Conservation (phyloP, 2,797 vertebrate species). For the Muscicapa comitata region DNA sequence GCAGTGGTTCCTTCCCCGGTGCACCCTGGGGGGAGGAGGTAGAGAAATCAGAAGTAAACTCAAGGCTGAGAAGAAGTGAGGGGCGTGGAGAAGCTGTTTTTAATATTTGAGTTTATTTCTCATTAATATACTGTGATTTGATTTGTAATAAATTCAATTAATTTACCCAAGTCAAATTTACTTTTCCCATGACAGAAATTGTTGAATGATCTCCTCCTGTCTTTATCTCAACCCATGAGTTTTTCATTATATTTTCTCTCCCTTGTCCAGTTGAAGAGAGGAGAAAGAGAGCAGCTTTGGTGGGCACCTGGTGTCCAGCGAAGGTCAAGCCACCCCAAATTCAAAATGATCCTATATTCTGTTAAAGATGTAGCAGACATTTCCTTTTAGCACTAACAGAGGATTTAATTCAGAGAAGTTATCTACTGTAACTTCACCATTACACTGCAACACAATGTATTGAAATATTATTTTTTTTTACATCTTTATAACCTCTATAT, state of each 20-base stretch:
- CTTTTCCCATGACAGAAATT: too few relatives aligned
- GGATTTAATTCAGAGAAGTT: neutral
- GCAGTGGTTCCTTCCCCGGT: neutral
- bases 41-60: neutral
- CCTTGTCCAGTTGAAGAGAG: neutral
- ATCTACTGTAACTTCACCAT: neutral
- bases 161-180: neutral
- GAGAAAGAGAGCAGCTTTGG: neutral
- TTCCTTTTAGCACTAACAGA: neutral
- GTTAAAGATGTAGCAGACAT: neutral
- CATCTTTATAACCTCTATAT: neutral
- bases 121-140: neutral
- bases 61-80: neutral
- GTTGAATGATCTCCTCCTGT: neutral
- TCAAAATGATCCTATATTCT: neutral
- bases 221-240: neutral
- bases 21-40: accelerated
- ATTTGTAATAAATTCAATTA: neutral
- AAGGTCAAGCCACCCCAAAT: neutral
- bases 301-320: neutral
- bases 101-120: neutral
- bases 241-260: neutral
- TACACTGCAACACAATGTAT: neutral
- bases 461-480: neutral
- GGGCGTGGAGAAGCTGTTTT: neutral